Conservation (phyloP, 2,888 invertebrate genomes). For the Nineta flava region DNA sequence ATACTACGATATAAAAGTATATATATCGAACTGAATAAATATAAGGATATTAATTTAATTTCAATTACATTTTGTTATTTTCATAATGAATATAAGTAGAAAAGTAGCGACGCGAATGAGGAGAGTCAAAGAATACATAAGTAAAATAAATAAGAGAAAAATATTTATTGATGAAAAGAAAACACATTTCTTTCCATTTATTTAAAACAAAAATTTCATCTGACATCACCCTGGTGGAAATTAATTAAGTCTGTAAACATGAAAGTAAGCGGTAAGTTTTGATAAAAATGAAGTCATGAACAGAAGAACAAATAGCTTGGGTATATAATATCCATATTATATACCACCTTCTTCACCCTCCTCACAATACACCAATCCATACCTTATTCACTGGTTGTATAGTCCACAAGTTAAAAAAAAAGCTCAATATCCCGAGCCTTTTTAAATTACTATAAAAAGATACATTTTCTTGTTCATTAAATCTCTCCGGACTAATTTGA, state of each 20-base stretch:
- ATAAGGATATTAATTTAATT: no score
- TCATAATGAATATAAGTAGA: no score
- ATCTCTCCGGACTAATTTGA: conserved; percentile 30
- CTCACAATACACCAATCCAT: not conserved
- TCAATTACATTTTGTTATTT: no score
- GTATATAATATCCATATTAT: conserved; percentile 4
- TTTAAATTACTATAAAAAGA: conserved; percentile 31
- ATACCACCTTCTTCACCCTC: not conserved
- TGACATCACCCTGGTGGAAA: conserved; percentile 22
- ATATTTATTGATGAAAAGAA: not conserved
- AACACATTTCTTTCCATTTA: not conserved
- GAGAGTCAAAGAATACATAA: not conserved
- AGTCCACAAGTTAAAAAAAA: not conserved
- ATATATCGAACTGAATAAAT: no score
- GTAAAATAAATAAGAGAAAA: not conserved
- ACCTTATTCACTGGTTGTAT: not conserved
- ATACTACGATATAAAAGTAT: no score
- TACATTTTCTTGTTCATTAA: conserved; percentile 33
- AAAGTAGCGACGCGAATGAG: no score
- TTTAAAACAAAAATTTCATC: conserved; percentile 14
- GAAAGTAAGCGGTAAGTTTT: conserved; percentile 14
- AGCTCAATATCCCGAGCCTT: conserved; percentile 20
- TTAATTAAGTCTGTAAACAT: conserved; percentile 28
- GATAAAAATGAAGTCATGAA: conserved; percentile 25
- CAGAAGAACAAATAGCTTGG: conserved; percentile 11